Conservation (phyloP, 2,797 vertebrate species). For the Zalophus californianus region DNA sequence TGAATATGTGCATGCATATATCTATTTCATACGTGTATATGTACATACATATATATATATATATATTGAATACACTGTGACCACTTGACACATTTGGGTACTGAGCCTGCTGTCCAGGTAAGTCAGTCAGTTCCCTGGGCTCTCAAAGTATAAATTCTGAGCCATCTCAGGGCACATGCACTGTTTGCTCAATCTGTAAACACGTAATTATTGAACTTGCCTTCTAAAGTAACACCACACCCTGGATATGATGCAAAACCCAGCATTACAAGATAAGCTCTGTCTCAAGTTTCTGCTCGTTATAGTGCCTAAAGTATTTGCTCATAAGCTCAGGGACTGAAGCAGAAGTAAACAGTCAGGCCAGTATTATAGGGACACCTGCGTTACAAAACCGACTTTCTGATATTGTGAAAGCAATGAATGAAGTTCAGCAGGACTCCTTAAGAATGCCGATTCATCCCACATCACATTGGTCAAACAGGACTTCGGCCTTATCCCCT, state of each 20-base stretch:
- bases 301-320: conserved; percentile 82
- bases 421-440: conserved; percentile 64
- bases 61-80: neutral
- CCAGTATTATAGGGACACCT: conserved; percentile 61
- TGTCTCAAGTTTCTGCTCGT: conserved; percentile 88
- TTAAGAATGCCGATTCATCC: neutral
- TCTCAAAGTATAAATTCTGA: conserved; percentile 68
- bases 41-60: neutral
- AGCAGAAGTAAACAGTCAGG: conserved; percentile 80
- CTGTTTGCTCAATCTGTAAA: conserved; percentile 89
- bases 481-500: neutral
- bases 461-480: neutral
- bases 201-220: conserved; percentile 90
- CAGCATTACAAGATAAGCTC: conserved; percentile 89
- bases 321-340: conserved; percentile 65
- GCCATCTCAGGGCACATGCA: conserved; percentile 76
- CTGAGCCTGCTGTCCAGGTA: neutral
- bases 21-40: neutral
- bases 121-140: neutral
- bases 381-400: conserved; percentile 75
- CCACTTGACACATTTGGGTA: neutral
- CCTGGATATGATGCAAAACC: conserved; percentile 88
- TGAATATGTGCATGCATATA: no score
- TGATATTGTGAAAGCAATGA: conserved; percentile 76
- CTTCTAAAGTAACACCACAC: conserved; percentile 89